Conservation (phyloP, 2,797 vertebrate genomes). For the Hippocampus kuda region DNA sequence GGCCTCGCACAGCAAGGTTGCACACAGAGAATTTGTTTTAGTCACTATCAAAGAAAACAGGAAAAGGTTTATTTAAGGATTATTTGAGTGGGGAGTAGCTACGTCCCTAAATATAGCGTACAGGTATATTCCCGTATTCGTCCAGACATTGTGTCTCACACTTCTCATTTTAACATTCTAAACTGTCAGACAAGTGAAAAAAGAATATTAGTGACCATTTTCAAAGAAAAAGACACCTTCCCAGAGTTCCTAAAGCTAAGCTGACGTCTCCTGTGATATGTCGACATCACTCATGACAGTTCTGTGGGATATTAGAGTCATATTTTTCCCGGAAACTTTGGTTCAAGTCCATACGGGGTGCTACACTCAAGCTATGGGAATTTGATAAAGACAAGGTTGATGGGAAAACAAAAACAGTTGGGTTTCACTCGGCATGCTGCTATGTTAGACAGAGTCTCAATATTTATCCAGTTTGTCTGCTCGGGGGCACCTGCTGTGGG, state of each 20-base stretch:
- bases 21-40: constrained; percentile 28
- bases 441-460: constrained; percentile 61
- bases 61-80: constrained; percentile 12
- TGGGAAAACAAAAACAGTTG: constrained; percentile 56
- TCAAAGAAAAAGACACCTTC: not conserved
- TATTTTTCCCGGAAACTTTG: not conserved
- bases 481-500: constrained; percentile 71
- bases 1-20: constrained; percentile 41
- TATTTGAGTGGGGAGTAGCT: constrained; percentile 9
- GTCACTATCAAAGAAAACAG: constrained; percentile 13
- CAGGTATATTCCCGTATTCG: not conserved
- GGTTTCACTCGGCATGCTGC: constrained; percentile 60
- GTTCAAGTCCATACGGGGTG: not conserved
- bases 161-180: too few relatives aligned
- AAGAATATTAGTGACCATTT: too few relatives aligned
- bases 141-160: too few relatives aligned
- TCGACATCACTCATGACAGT: not conserved
- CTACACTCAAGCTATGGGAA: not conserved
- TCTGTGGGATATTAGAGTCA: not conserved
- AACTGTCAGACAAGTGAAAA: too few relatives aligned
- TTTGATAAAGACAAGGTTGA: constrained; percentile 3
- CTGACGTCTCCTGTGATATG: not conserved
- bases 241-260: not conserved
- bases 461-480: constrained; percentile 70
- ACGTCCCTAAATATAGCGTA: not conserved